Evolutionary conservation across 2,888 invertebrate genomes (phyloP), one percentile per base, ranked within the genome.

Genomic region (Anagyrus pseudococci): DNA sequence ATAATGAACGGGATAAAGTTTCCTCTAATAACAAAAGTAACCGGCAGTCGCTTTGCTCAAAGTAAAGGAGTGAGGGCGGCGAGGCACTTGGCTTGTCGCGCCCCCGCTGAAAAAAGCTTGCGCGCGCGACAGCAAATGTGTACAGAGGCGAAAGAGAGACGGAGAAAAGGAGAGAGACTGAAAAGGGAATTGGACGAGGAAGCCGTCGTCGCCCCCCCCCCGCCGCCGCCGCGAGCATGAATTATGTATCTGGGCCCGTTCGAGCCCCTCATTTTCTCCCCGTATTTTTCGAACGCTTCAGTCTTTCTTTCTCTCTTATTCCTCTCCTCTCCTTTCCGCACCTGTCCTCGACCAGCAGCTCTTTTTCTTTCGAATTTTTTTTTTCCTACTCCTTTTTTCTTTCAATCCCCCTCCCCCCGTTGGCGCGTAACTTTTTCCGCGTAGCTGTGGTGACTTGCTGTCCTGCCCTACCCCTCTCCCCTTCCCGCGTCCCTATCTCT

Each of bases 11-110:
- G 65, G 68, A 69, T 69, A 68, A 71, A 73, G 69, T 69, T 71
- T 68, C 61, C 62, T 68, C 59, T 71, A 71, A 73, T 71, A 72
- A 71, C 67, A 71, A 71, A 71, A 72, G 69, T 69, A 70, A 68
- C 70, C 68, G 68, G 58, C 59, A 66, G 61, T 52, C 62, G 66
- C 6, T 37, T 37, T 37, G 56, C 41, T 58, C 61, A 63, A 67
- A 67, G 58, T 58, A 67, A 66, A 62, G 64, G 64, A 62, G 60
- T n/a, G n/a, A n/a, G n/a, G n/a, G n/a, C n/a, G n/a, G n/a, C n/a
- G n/a, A n/a, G n/a, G n/a, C n/a, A n/a, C n/a, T n/a, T n/a, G n/a
- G n/a, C n/a, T n/a, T n/a, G n/a, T n/a, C n/a, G n/a, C n/a, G n/a
- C n/a, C n/a, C n/a, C n/a, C n/a, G n/a, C n/a, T n/a, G n/a, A n/a